Percentiles rank a stretch among this genome's conserved stretches.
Conservation (phyloP, 1,140 invertebrate genomes). For the Antheraea mylitta region DNA sequence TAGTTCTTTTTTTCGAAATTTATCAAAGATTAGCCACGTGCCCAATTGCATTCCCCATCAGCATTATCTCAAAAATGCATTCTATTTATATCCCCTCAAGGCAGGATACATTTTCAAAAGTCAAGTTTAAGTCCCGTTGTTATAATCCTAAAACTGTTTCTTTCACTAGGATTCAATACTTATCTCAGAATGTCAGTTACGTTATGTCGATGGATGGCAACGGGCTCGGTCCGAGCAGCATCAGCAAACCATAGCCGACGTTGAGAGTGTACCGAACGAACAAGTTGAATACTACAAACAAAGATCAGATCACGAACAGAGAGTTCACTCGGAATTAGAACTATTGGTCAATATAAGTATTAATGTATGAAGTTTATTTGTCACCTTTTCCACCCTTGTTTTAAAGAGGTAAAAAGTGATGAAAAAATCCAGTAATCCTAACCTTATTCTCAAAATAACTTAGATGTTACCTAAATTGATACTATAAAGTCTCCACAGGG, state of each 20-base stretch:
- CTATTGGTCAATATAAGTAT: slow-evolving; percentile 54
- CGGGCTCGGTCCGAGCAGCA: slow-evolving; percentile 57
- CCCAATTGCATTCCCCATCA: no score
- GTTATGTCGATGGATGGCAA: slow-evolving; percentile 57
- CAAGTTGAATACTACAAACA: slow-evolving; percentile 49
- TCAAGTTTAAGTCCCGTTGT: no score
- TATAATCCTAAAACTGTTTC: background rate
- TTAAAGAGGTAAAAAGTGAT: no score
- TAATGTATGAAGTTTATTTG: slow-evolving; percentile 39
- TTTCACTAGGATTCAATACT: slow-evolving; percentile 47
- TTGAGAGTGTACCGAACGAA: slow-evolving; percentile 32
- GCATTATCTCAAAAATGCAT: no score
- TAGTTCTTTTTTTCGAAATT: no score
- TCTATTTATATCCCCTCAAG: no score
- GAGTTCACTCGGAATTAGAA: slow-evolving; percentile 60
- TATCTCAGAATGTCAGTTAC: slow-evolving; percentile 41
- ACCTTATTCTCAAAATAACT: no score
- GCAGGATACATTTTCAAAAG: no score
- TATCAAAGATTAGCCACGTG: no score
- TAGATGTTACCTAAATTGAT: no score
- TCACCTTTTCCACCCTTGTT: background rate
- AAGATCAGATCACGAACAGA: slow-evolving; percentile 48
- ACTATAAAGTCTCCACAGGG: no score
- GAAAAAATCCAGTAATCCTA: no score
- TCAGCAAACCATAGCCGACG: slow-evolving; percentile 35